phyloP scores from a whole-genome alignment of 2,888 invertebrate species.

The Apodemia hepburni region DNA sequence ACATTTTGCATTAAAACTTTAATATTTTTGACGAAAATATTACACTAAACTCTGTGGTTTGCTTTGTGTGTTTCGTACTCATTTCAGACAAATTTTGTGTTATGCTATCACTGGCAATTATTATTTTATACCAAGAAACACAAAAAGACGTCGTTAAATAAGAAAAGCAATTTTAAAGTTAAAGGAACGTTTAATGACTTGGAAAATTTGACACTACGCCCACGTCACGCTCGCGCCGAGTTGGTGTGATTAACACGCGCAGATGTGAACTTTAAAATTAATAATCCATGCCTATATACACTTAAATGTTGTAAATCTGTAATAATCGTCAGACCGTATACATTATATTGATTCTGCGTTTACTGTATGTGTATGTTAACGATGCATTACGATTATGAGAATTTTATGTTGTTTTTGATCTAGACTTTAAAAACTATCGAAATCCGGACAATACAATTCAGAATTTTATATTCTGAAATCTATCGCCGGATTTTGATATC shows the following conservation, averaged over 20 bases:
- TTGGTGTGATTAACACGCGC: conserved; percentile 42
- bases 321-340: no score
- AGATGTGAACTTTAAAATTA: conserved; percentile 31
- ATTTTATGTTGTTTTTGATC: no score
- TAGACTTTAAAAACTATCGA: no score
- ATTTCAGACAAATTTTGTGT: not conserved
- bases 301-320: not conserved
- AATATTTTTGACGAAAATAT: conserved; percentile 25
- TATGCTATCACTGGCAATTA: not conserved
- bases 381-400: no score
- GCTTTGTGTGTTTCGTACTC: not conserved
- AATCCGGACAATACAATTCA: no score
- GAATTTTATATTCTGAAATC: no score
- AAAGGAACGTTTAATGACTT: conserved; percentile 57
- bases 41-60: not conserved
- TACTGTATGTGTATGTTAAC: no score
- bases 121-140: conserved; percentile 1
- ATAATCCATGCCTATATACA: conserved; percentile 21
- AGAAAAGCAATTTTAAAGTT: conserved; percentile 42
- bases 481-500: no score
- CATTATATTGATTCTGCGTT: no score
- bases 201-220: conserved; percentile 66
- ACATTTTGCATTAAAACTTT: no score
- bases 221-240: conserved; percentile 46
- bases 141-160: conserved; percentile 10